Conservation (phyloP, 2,113 vertebrate species). For the Gymnobelideus leadbeateri region DNA sequence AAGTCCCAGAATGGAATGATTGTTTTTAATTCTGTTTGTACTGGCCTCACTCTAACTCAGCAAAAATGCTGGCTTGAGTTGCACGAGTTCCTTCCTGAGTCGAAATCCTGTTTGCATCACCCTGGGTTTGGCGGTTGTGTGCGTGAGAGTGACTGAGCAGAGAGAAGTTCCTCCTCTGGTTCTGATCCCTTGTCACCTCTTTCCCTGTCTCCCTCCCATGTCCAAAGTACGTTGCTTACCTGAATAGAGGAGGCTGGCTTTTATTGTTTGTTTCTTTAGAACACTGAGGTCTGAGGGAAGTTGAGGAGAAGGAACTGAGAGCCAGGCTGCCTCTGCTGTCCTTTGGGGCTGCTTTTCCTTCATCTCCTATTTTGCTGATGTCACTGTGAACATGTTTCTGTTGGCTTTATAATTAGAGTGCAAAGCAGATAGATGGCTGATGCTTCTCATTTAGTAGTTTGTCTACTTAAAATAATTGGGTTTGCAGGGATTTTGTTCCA, state of each 20-base stretch:
- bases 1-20: background rate
- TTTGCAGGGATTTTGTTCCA: background rate
- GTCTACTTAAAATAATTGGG: background rate
- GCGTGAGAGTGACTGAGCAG: background rate
- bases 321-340: background rate
- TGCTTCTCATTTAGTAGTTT: background rate
- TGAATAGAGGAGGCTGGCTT: background rate
- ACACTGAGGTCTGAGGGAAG: background rate
- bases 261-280: background rate
- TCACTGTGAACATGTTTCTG: background rate
- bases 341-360: background rate
- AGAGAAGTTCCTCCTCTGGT: background rate
- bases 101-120: slow-evolving; percentile 38
- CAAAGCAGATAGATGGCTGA: background rate
- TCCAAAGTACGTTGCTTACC: background rate
- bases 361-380: background rate
- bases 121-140: background rate
- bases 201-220: background rate
- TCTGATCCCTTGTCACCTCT: too few species aligned
- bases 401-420: background rate
- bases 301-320: background rate
- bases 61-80: accelerated
- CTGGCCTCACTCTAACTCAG: background rate
- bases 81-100: slow-evolving; percentile 32
- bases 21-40: background rate